Percentiles rank a stretch among this genome's conserved stretches.
These are phyloP conservation scores for Cheilosia pagana DNA, from an alignment of 2,888 invertebrate species.

Conservation along the genomic window DNA sequence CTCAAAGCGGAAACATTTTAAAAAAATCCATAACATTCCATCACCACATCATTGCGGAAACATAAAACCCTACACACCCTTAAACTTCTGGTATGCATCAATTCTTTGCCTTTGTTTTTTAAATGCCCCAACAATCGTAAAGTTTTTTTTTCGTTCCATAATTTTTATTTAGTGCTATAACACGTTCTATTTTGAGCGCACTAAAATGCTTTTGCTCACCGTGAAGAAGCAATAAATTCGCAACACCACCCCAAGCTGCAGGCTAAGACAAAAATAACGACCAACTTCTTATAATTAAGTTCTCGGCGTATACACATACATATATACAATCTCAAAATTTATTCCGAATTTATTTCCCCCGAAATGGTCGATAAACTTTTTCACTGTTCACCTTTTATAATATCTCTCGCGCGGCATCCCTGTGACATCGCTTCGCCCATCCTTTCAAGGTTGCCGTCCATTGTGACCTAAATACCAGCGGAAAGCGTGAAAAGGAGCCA, in stretches of 20 bases:
- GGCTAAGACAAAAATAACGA: slow-evolving; percentile 51
- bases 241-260: slow-evolving; percentile 12
- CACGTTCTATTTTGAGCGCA: slow-evolving; percentile 19
- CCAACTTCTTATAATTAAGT: slow-evolving; percentile 63
- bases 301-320: slow-evolving; percentile 44
- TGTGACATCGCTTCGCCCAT: not conserved
- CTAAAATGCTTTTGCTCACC: slow-evolving; percentile 1
- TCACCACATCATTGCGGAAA: too few species aligned
- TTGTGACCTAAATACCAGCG: slow-evolving; percentile 21
- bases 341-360: slow-evolving; percentile 57
- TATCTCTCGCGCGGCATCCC: not conserved
- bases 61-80: too few species aligned
- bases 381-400: slow-evolving; percentile 34
- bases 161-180: slow-evolving; percentile 1
- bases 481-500: slow-evolving; percentile 17
- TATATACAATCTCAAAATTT: slow-evolving; percentile 49
- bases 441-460: slow-evolving; percentile 36
- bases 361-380: slow-evolving; percentile 62
- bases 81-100: too few species aligned
- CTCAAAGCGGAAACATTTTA: too few species aligned
- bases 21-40: too few species aligned
- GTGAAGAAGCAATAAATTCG: slow-evolving; percentile 38
- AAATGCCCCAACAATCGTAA: too few species aligned
- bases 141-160: too few species aligned
- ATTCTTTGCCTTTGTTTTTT: too few species aligned